Percentiles rank a stretch among this genome's conserved stretches.
phyloP scores from a whole-genome alignment of 2,888 invertebrate species.

The Pristionchus arcanus region DNA sequence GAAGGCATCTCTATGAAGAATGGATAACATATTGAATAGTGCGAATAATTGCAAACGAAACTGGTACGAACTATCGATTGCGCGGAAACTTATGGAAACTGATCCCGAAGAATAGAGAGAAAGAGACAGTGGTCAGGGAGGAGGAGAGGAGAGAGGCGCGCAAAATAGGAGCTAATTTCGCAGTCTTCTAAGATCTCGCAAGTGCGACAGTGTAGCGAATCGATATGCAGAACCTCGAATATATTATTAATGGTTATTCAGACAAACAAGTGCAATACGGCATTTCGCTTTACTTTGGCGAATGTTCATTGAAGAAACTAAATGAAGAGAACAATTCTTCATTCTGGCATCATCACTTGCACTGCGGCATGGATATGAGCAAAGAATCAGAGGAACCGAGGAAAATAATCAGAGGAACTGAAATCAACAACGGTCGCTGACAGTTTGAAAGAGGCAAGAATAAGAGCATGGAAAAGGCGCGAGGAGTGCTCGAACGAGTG shows the following conservation, averaged over 20 bases:
- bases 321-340: background rate
- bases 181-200: background rate
- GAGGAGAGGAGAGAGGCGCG: background rate
- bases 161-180: background rate
- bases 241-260: background rate
- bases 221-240: too few species aligned
- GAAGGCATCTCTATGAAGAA: too few species aligned
- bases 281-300: too few species aligned
- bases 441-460: background rate
- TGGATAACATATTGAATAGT: too few species aligned
- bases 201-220: too few species aligned
- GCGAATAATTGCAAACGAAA: too few species aligned
- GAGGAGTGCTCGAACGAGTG: background rate
- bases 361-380: too few species aligned
- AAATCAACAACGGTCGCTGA: too few species aligned
- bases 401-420: too few species aligned
- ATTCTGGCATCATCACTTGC: background rate
- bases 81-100: background rate
- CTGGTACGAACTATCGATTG: too few species aligned
- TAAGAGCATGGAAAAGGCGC: background rate
- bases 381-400: too few species aligned
- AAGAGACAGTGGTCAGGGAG: background rate
- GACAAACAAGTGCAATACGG: background rate
- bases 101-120: background rate
- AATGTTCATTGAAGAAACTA: background rate